Conservation (phyloP, 1,140 invertebrate genomes). For the Homalodisca vitripennis region DNA sequence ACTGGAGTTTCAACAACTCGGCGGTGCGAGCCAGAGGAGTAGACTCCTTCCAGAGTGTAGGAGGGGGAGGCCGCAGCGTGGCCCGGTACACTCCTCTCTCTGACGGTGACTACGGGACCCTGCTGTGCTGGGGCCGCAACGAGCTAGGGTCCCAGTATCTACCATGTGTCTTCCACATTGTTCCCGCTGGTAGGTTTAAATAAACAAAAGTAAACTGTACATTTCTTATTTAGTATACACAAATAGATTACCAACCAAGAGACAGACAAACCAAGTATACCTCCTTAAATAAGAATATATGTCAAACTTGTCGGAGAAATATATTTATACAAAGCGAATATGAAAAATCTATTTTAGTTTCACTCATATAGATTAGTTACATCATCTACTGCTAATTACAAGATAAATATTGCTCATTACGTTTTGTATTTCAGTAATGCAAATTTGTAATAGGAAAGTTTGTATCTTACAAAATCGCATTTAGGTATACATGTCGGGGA, state of each 20-base stretch:
- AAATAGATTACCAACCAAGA: too few relatives aligned
- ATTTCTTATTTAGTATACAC: not conserved
- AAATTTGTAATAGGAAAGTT: too few relatives aligned
- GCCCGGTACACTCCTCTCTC: constrained; percentile 67
- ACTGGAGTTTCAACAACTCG: constrained; percentile 76
- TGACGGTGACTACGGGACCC: constrained; percentile 67
- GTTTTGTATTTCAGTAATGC: too few relatives aligned
- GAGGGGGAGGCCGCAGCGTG: constrained; percentile 58
- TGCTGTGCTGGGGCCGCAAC: constrained; percentile 69
- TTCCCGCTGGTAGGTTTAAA: constrained; percentile 60
- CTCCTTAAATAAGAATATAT: not conserved
- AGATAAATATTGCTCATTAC: too few relatives aligned
- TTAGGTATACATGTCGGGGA: too few relatives aligned
- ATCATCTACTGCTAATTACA: too few relatives aligned
- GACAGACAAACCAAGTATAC: not conserved
- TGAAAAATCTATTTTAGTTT: too few relatives aligned
- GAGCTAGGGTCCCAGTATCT: constrained; percentile 63
- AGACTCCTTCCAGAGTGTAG: constrained; percentile 28
- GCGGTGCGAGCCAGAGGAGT: constrained; percentile 45
- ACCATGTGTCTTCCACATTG: constrained; percentile 69
- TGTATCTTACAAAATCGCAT: too few relatives aligned
- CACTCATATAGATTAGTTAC: too few relatives aligned
- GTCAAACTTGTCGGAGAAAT: too few relatives aligned
- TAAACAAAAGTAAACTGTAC: not conserved
- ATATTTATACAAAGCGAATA: too few relatives aligned